Percentiles rank a stretch among this genome's conserved stretches.
These are phyloP conservation scores for Anser brachyrhynchus DNA, from an alignment of 2,113 vertebrate genomes.

Conservation along the genomic window DNA sequence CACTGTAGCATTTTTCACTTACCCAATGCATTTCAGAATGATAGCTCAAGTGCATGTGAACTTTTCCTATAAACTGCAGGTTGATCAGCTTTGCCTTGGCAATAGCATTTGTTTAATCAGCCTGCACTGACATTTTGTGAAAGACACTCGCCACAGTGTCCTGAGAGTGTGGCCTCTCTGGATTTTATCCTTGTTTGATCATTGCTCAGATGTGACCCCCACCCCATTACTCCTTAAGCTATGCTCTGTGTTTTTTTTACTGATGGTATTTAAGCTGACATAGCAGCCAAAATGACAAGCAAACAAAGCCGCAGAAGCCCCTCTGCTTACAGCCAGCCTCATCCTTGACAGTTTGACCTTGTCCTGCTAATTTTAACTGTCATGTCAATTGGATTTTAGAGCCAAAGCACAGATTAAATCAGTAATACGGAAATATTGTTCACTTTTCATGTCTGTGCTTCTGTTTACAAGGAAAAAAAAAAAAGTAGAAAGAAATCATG, in stretches of 20 bases:
- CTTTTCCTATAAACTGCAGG: background rate
- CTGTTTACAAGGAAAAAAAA: slow-evolving; percentile 4
- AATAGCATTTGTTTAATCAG: slow-evolving; percentile 14
- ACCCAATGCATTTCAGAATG: background rate
- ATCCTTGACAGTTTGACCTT: slow-evolving; percentile 75
- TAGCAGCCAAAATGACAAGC: slow-evolving; percentile 70
- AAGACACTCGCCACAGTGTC: slow-evolving; percentile 6
- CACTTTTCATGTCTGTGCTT: background rate
- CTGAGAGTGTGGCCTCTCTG: slow-evolving; percentile 9
- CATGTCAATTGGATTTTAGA: slow-evolving; percentile 63
- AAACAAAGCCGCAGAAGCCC: slow-evolving; percentile 65
- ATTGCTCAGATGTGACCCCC: slow-evolving; percentile 19
- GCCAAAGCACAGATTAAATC: slow-evolving; percentile 21
- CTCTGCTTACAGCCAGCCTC: slow-evolving; percentile 57
- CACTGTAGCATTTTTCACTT: background rate
- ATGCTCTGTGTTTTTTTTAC: slow-evolving; percentile 42
- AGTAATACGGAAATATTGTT: slow-evolving; percentile 45
- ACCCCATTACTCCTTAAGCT: slow-evolving; percentile 63
- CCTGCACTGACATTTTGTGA: slow-evolving; percentile 46
- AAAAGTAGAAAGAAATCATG: background rate
- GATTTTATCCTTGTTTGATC: slow-evolving; percentile 64
- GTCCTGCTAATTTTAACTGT: slow-evolving; percentile 75
- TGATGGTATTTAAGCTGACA: slow-evolving; percentile 73
- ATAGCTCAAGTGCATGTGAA: background rate
- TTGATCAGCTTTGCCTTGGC: background rate